Percentiles rank a stretch among this genome's conserved stretches.
Evolutionary conservation across 2,113 vertebrate species (phyloP).

Genomic region (Myrmophylax atrothorax): DNA sequence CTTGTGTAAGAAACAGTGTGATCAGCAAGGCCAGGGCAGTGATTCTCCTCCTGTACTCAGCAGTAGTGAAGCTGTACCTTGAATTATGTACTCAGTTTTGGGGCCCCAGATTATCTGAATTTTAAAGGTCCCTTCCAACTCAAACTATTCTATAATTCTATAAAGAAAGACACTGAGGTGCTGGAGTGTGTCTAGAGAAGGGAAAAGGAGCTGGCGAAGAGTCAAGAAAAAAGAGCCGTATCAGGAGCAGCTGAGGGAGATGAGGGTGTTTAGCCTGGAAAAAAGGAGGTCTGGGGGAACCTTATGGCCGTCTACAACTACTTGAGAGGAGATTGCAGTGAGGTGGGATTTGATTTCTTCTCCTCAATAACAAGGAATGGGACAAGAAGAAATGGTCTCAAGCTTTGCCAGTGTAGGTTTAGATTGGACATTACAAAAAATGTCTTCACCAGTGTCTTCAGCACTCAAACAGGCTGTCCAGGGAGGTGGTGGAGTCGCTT

Average conservation of each 20-base stretch:
- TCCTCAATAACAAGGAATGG: background rate
- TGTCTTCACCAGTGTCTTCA: background rate
- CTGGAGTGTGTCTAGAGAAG: rapidly evolving
- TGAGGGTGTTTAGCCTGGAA: background rate
- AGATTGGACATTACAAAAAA: background rate
- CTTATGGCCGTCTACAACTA: background rate
- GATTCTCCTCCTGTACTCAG: rapidly evolving
- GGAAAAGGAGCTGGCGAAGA: background rate
- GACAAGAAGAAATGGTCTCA: background rate
- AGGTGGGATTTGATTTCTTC: background rate
- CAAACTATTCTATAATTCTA: background rate
- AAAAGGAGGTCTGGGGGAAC: rapidly evolving
- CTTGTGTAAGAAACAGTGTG: background rate
- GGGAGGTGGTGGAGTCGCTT: background rate
- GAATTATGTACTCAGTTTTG: background rate
- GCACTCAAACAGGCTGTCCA: background rate
- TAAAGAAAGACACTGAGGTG: background rate
- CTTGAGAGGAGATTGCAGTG: background rate
- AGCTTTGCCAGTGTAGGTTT: background rate
- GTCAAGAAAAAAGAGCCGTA: background rate
- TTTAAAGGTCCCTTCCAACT: background rate
- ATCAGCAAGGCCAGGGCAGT: background rate
- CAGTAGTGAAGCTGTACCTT: background rate
- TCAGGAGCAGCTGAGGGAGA: background rate
- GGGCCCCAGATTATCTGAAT: background rate